Base-by-base conservation (phyloP, 2,113 vertebrate genomes). In the Montifringilla adamsi region DNA sequence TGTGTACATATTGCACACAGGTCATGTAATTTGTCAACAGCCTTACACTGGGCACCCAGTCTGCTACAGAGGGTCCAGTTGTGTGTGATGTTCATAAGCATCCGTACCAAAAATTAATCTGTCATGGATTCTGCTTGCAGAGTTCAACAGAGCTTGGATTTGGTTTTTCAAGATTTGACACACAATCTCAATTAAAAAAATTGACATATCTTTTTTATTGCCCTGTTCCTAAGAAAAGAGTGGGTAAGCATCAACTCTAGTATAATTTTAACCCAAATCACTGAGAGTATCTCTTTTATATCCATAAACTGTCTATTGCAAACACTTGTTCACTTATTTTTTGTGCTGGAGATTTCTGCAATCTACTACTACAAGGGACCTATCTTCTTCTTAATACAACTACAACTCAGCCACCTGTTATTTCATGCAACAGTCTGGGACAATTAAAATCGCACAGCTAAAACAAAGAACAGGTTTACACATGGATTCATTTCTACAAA, bases 71-170 rank as follows among this genome's bases (percentile, higher is more conserved):
- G 41, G 76, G 39, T 46, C 50, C n/a, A 39, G 23, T 30, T 60
- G 24, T 64, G 30, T 24, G 18, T 26, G 39, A 43, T 26, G 33
- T 31, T 47, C 13, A 26, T 28, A 78, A 89, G 47, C 27, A 87
- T 20, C 30, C 35, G 47, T 31, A 22, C 11, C 17, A 86, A 66
- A 53, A 84, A 70, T 77, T 30, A 44, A 49, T 77, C 33, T 70
- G 92, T 16, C n/a, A 19, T 49, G 55, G 72, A 41, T 47, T 86
- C 68, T 89, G 4, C 60, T 77, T 58, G 43, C 50, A n/a, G 30
- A 89, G 41, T 83, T 92, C 55, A 62, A 49, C 23, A 50, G n/a
- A 69, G 41, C 67, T 93, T 70, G 35, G 17, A 52, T 89, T 87
- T 89, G 15, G 78, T 89, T 84, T 43, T n/a, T 52, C 17, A 50